phyloP scores from a whole-genome alignment of 1,140 invertebrate species.

The Lordiphosa collinella region DNA sequence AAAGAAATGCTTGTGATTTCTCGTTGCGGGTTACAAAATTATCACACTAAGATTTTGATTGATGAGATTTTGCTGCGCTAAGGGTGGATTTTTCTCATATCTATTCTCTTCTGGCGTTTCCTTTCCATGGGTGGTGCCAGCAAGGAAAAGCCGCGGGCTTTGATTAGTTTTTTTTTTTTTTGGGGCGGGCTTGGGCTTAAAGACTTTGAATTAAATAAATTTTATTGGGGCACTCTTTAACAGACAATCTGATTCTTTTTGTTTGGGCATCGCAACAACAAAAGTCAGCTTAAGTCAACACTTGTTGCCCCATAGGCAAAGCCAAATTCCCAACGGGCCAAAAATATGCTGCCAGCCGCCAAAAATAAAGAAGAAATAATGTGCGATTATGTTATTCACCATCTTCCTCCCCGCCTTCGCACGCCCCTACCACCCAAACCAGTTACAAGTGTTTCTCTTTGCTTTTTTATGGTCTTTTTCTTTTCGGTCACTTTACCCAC shows the following conservation, averaged over 20 bases:
- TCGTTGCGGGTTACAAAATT: conserved; percentile 56
- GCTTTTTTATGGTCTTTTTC: conserved; percentile 5
- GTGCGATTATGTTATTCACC: conserved; percentile 52
- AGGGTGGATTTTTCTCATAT: neutral
- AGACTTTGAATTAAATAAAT: neutral
- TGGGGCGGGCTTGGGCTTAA: conserved; percentile 2
- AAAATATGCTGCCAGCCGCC: conserved; percentile 23
- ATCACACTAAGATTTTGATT: conserved; percentile 74
- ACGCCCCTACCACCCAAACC: neutral
- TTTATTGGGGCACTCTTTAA: too few relatives aligned
- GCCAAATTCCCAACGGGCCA: conserved; percentile 11
- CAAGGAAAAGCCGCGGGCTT: conserved; percentile 43
- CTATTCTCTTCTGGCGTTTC: too few relatives aligned
- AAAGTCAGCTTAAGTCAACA: conserved; percentile 11
- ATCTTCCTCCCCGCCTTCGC: neutral
- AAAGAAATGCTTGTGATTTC: conserved; percentile 70
- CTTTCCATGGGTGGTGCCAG: conserved; percentile 11
- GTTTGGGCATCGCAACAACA: neutral
- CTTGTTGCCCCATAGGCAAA: conserved; percentile 39
- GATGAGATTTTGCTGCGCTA: conserved; percentile 58
- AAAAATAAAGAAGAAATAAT: conserved; percentile 15
- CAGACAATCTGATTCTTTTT: neutral
- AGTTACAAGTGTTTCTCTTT: conserved; percentile 12
- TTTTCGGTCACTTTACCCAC: conserved; percentile 31
- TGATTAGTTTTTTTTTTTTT: conserved; percentile 51